Evolutionary conservation across 2,797 vertebrate genomes (phyloP), one percentile per base, ranked within the genome.

Genomic region (Cebuella pygmaea): DNA sequence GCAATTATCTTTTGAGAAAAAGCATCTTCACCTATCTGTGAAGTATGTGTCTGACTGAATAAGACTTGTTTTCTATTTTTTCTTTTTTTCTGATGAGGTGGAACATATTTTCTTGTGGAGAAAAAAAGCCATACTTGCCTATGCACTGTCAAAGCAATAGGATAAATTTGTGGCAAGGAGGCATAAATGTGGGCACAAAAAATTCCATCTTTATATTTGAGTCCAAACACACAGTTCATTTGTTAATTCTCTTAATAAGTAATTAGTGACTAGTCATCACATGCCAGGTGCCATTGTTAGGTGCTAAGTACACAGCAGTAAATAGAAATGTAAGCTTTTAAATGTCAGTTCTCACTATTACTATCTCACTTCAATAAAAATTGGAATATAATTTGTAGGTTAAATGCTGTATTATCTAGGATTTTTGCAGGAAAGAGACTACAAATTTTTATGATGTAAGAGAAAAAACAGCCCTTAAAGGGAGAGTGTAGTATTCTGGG

Each of bases 171-270:
- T 93, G 82, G 15, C 81, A 87, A 92, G 14, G 36, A 19, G 88
- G 26, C 15, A 79, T 70, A 59, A 50, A 81, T 41, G 2, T 79
- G 20, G 5, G 33, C 3, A 93, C 26, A 92, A 90, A 92, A 80
- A 88, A 41, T 59, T 89, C 39, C 15, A 88, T 61, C 17, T 81
- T 95, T 88, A 79, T 85, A 72, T 36, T 93, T 92, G 76, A 90
- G 20, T 87, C 50, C 85, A 85, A 92, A 74, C 24, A 67, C 1
- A 39, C 41, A 94, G 41, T 50, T 95, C 70, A 46, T 94, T 94
- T 95, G 10, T 67, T 87, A 41, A 64, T 59, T 95, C 48, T n/a
- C 92, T 95, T 95, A 93, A 84, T 88, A 93, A 86, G 41, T 88
- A 87, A 87, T 72, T 50, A 93, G 19, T 59, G 67, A 74, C 41